A percentile compares a stretch with the other conserved stretches of the same genome.
phyloP scores from a whole-genome alignment of 2,888 invertebrate species.

The Meta bourneti region DNA sequence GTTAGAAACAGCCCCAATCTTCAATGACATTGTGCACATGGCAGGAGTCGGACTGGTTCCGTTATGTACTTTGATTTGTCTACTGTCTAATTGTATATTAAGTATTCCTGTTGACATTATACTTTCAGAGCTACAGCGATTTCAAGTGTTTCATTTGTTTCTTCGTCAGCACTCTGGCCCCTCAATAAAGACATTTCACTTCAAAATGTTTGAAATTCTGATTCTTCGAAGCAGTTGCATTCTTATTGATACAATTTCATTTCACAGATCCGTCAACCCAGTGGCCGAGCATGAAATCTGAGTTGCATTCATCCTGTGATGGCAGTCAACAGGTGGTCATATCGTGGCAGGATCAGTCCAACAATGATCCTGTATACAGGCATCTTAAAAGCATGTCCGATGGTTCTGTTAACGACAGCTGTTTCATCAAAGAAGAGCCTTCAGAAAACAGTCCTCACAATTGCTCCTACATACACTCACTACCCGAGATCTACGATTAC shows the following conservation, averaged over 20 bases:
- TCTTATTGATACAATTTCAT: neutral
- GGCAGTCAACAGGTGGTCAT: neutral
- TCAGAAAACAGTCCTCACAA: neutral
- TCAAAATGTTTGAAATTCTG: too few species aligned
- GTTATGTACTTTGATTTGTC: too few species aligned
- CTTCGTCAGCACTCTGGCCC: too few species aligned
- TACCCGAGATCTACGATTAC: slow-evolving; percentile 53
- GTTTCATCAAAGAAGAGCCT: slow-evolving; percentile 25
- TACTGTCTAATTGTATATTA: too few species aligned
- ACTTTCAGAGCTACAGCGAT: too few species aligned
- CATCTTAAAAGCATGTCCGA: neutral
- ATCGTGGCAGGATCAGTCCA: neutral
- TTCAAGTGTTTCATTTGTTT: too few species aligned
- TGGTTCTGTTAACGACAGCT: neutral
- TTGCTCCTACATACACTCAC: neutral
- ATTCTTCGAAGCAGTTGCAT: too few species aligned
- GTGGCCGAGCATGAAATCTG: slow-evolving; percentile 5
- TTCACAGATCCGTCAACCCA: neutral
- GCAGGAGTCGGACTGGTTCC: too few species aligned
- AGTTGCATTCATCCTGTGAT: neutral
- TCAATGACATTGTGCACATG: too few species aligned
- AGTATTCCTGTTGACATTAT: too few species aligned
- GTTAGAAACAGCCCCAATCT: too few species aligned
- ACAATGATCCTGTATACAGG: neutral
- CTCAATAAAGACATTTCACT: too few species aligned